A percentile compares a stretch with the other conserved stretches of the same genome.
Evolutionary conservation across 2,888 invertebrate genomes (phyloP).

Genomic region (Pandemis corylana): DNA sequence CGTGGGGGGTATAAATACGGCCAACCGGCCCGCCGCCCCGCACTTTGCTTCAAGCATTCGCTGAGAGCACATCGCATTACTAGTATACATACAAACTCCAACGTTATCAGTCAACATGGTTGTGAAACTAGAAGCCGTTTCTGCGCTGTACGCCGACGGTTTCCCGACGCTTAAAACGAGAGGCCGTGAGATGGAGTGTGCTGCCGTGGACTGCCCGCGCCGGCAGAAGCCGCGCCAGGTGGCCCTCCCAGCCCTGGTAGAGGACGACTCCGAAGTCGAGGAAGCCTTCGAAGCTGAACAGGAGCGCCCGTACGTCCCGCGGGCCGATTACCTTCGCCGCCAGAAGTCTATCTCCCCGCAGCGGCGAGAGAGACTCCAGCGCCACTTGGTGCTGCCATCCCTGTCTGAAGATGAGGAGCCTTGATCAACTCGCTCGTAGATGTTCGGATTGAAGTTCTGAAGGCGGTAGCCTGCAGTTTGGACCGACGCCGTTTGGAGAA

Average conservation of each 20-base stretch:
- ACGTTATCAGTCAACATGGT: constrained; percentile 59
- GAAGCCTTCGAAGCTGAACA: constrained; percentile 65
- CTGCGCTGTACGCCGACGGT: constrained; percentile 67
- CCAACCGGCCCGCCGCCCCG: constrained; percentile 57
- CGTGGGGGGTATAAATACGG: constrained; percentile 63
- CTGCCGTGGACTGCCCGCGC: constrained; percentile 61
- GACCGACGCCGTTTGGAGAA: constrained; percentile 42
- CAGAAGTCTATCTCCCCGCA: constrained; percentile 78
- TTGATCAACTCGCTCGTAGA: constrained; percentile 58
- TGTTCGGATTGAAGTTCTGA: constrained; percentile 70
- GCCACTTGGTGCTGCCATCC: constrained; percentile 74
- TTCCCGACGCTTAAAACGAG: constrained; percentile 64
- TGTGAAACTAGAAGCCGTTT: constrained; percentile 71
- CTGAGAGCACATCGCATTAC: constrained; percentile 56
- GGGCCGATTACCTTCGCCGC: constrained; percentile 68
- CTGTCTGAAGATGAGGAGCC: constrained; percentile 81
- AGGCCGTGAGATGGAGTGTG: constrained; percentile 61
- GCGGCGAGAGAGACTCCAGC: constrained; percentile 69
- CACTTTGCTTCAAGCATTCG: constrained; percentile 63
- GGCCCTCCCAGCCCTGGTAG: constrained; percentile 69
- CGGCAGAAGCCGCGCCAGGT: constrained; percentile 62
- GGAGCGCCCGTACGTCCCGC: constrained; percentile 62
- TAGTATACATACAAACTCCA: constrained; percentile 42
- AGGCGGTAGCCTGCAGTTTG: constrained; percentile 48
- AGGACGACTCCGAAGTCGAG: constrained; percentile 63